These are phyloP conservation scores for Limnephilus lunatus DNA, from an alignment of 2,888 invertebrate genomes.

Conservation along the genomic window DNA sequence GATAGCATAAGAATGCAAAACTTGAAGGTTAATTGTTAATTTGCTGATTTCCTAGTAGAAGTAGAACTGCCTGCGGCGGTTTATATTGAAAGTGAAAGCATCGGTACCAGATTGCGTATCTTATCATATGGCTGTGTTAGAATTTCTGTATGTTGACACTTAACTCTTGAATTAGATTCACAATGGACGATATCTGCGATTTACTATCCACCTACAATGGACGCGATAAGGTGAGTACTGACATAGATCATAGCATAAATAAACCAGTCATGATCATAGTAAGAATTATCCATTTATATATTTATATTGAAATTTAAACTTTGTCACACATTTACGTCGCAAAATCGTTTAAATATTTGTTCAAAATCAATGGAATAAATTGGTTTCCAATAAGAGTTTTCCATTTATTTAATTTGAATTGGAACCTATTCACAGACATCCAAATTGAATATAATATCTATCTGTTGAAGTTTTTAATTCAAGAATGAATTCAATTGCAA, in stretches of 20 bases:
- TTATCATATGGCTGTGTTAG: slow-evolving; percentile 54
- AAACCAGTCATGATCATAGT: no score
- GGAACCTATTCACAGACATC: no score
- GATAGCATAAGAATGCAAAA: background rate
- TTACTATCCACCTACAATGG: slow-evolving; percentile 89
- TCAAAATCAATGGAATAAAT: background rate
- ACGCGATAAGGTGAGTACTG: slow-evolving; percentile 85
- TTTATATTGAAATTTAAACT: background rate
- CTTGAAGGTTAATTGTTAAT: slow-evolving; percentile 55
- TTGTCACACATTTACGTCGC: background rate
- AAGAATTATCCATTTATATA: background rate
- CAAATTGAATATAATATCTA: no score
- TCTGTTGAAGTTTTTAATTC: no score
- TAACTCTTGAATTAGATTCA: background rate
- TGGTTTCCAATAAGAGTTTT: background rate
- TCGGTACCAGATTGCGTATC: slow-evolving; percentile 30
- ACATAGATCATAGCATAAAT: no score
- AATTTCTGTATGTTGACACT: slow-evolving; percentile 26
- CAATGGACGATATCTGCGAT: slow-evolving; percentile 80
- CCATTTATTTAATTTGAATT: background rate
- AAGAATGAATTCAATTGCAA: no score
- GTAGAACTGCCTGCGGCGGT: slow-evolving; percentile 38
- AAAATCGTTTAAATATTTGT: background rate
- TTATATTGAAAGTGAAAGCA: slow-evolving; percentile 55
- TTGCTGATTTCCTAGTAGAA: background rate